Evolutionary conservation across 2,888 invertebrate species (phyloP), one percentile per base, ranked within the genome.

Genomic region (Hydroisotoma schaefferi): DNA sequence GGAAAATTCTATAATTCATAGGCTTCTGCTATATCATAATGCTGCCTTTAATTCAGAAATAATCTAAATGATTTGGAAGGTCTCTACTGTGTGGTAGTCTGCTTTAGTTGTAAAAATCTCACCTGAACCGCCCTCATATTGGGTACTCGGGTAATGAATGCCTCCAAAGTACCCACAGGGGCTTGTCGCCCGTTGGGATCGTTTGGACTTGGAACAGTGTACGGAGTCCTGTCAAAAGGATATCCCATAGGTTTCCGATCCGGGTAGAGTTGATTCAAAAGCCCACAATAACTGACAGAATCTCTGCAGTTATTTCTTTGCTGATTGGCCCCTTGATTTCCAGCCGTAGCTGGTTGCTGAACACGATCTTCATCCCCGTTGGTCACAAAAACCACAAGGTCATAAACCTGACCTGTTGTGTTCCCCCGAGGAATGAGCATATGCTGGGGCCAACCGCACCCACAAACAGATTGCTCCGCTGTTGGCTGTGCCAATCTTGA

Each of bases 401-500:
- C 72, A 65, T 70, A 75, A 20, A 65, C 33, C 18, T 46, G 44
- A 22, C 90, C 89, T 60, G 81, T 79, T 0, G 80, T 73, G 8
- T 76, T 84, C 2, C 90, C 90, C 76, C 84, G 86, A 0, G 90
- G 87, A 33, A 88, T 70, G 5, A 90, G 80, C 83, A 90, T 82
- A 76, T 90, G 89, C 63, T 88, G 85, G 0, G 90, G 90, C 90
- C 90, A 90, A 55, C 90, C 90, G 73, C 91, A 92, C 62, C 90
- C 90, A 78, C 91, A 92, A 82, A 87, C 88, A 20, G 60, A 40
- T 25, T 55, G 57, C 28, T 40, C 55, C 18, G 25, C 25, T 6
- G 78, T 87, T 86, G 78, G 87, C 87, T 69, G 81, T 79, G 8
- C 77, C 78, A 57, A 79, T 69, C 0, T 78, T 78, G 0, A 81